Evolutionary conservation across 2,888 invertebrate species (phyloP).

Genomic region (Argynnis bischoffii): DNA sequence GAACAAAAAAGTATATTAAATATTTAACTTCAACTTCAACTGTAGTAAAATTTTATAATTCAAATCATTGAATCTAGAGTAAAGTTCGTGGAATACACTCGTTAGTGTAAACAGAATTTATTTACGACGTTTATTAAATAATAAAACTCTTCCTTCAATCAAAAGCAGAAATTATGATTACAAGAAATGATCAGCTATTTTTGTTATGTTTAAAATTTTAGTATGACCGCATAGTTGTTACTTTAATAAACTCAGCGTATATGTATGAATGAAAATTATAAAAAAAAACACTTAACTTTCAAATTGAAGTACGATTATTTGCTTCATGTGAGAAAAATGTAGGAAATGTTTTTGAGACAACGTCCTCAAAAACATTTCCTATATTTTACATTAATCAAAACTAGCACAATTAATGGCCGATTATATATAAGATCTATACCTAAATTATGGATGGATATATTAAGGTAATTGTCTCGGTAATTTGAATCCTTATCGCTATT

Average conservation of each 20-base stretch:
- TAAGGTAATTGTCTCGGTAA: constrained; percentile 10
- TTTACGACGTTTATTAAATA: constrained; percentile 30
- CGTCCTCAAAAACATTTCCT: too few relatives aligned
- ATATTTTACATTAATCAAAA: too few relatives aligned
- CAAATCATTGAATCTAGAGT: constrained; percentile 7
- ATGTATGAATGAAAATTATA: too few relatives aligned
- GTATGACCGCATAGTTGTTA: not conserved
- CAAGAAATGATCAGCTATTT: constrained; percentile 12
- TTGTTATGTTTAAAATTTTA: constrained; percentile 10
- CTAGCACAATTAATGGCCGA: too few relatives aligned
- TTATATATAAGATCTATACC: not conserved
- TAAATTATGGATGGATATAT: not conserved
- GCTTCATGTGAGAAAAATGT: too few relatives aligned
- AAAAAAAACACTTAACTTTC: too few relatives aligned
- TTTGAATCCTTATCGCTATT: constrained; percentile 18
- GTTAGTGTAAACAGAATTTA: constrained; percentile 24
- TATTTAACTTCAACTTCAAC: too few relatives aligned
- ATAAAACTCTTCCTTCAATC: constrained; percentile 27
- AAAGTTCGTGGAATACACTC: constrained; percentile 18
- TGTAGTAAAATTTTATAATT: not conserved
- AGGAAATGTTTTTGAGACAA: too few relatives aligned
- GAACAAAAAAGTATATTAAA: too few relatives aligned
- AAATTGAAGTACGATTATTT: too few relatives aligned
- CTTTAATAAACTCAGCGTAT: not conserved
- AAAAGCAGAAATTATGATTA: constrained; percentile 17